phyloP scores from a whole-genome alignment of 2,888 invertebrate genomes.

The Cylloceria caligata region DNA sequence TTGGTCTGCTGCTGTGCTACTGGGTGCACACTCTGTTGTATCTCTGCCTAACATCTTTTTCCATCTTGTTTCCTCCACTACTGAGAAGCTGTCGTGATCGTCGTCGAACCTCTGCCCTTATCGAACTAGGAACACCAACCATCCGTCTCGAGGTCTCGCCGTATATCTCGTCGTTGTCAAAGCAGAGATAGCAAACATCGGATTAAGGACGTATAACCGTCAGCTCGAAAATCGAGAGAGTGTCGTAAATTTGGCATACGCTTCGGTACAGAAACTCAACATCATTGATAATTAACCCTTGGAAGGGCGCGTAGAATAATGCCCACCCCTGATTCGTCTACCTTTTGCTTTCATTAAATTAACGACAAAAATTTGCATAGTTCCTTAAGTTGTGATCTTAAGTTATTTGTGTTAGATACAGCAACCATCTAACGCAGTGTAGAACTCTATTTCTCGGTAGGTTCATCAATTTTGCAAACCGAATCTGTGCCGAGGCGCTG shows the following conservation, averaged over 20 bases:
- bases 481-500: slow-evolving; percentile 42
- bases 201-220: slow-evolving; percentile 19
- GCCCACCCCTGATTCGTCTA: too few species aligned
- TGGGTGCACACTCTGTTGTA: slow-evolving; percentile 43
- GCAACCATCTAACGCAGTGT: not conserved
- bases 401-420: too few species aligned
- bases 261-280: not conserved
- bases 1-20: slow-evolving; percentile 69
- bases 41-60: slow-evolving; percentile 3
- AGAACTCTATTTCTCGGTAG: slow-evolving; percentile 21
- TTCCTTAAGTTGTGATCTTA: too few species aligned
- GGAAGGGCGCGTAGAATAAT: too few species aligned
- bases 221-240: slow-evolving; percentile 8
- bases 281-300: not conserved
- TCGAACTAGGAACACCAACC: slow-evolving; percentile 68
- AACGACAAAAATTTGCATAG: too few species aligned
- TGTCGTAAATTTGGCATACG: not conserved
- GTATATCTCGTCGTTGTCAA: slow-evolving; percentile 19
- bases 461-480: slow-evolving; percentile 72
- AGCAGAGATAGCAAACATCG: slow-evolving; percentile 6
- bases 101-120: slow-evolving; percentile 69
- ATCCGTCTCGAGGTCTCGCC: slow-evolving; percentile 15
- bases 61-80: slow-evolving; percentile 44
- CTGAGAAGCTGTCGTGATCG: slow-evolving; percentile 31
- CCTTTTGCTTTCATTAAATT: not conserved